Percentiles rank a stretch among this genome's conserved stretches.
Evolutionary conservation across 2,888 invertebrate genomes (phyloP).

Genomic region (Tetrapedia diversipes): DNA sequence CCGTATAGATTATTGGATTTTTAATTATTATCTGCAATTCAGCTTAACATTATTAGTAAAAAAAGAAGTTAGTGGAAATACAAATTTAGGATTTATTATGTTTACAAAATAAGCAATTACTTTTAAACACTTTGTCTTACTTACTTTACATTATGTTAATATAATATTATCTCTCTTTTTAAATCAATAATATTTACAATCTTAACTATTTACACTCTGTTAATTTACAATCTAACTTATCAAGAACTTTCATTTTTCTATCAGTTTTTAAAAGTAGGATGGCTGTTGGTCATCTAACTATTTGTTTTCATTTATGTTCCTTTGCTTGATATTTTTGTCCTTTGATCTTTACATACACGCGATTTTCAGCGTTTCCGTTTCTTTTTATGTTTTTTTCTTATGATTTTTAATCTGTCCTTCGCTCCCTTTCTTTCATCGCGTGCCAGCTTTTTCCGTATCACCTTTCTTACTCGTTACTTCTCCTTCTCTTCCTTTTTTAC

Average conservation of each 20-base stretch:
- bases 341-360: constrained; percentile 20
- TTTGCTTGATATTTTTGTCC: not conserved
- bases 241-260: not conserved
- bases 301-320: constrained; percentile 4
- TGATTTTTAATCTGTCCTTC: constrained; percentile 21
- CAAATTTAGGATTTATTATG: too few relatives aligned
- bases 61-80: too few relatives aligned
- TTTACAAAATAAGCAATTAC: too few relatives aligned
- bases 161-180: too few relatives aligned
- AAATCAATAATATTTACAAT: too few relatives aligned
- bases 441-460: not conserved
- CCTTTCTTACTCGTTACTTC: not conserved
- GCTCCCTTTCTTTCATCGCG: constrained; percentile 1
- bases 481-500: not conserved
- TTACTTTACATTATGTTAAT: too few relatives aligned
- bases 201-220: too few relatives aligned
- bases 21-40: too few relatives aligned
- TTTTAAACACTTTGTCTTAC: too few relatives aligned
- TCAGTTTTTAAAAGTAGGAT: constrained; percentile 1
- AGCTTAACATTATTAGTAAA: too few relatives aligned
- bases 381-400: not conserved
- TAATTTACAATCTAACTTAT: not conserved
- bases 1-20: too few relatives aligned
- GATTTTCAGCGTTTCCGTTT: constrained; percentile 6
- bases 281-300: not conserved